Evolutionary conservation across 1,140 invertebrate genomes (phyloP).

Genomic region (Bilobella aurantiaca): DNA sequence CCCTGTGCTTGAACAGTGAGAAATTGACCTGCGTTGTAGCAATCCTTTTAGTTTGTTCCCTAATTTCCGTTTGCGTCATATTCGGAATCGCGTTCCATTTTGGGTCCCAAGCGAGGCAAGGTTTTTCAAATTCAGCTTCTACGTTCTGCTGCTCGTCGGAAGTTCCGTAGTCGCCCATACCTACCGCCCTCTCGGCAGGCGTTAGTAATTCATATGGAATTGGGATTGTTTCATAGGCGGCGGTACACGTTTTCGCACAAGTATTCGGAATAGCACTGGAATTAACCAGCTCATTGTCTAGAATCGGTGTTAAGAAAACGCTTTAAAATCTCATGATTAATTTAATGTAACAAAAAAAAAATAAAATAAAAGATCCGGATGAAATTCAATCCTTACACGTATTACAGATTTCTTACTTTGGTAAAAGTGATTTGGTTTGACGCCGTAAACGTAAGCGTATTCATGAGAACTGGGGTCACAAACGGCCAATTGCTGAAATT

Average conservation of each 20-base stretch:
- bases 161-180: not conserved
- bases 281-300: not conserved
- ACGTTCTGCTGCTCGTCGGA: not conserved
- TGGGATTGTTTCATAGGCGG: not conserved
- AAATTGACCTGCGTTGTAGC: not conserved
- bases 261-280: not conserved
- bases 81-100: not conserved
- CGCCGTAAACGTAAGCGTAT: not conserved
- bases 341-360: not conserved
- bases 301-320: not conserved
- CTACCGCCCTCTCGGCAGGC: not conserved
- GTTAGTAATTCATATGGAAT: not conserved
- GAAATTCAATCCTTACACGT: not conserved
- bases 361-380: not conserved
- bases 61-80: not conserved
- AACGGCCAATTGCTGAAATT: not conserved
- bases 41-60: constrained; percentile 15
- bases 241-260: not conserved
- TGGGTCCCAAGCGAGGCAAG: not conserved
- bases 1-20: not conserved
- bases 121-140: not conserved
- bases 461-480: not conserved
- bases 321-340: not conserved
- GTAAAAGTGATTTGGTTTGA: not conserved
- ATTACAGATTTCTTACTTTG: not conserved